phyloP scores from a whole-genome alignment of 2,888 invertebrate genomes.

The Drosophila falleni region DNA sequence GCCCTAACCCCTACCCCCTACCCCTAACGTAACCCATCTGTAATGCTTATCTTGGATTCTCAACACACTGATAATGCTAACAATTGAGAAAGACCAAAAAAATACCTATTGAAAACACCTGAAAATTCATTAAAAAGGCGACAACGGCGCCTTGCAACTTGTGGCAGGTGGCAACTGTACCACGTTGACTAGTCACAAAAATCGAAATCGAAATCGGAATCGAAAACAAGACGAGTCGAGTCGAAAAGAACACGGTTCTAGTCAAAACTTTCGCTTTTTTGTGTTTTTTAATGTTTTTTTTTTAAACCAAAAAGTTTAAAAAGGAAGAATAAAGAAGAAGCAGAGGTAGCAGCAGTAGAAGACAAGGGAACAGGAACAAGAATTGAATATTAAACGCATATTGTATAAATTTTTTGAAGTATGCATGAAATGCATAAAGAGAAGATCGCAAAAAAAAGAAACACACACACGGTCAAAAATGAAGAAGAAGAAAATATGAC shows the following conservation, averaged over 20 bases:
- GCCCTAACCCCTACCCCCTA: too few species aligned
- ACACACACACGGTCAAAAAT: conserved; percentile 3
- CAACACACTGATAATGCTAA: conserved; percentile 5
- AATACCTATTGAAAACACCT: not conserved
- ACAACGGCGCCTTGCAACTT: conserved; percentile 1
- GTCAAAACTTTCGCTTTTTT: conserved; percentile 52
- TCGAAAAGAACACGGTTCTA: conserved; percentile 25
- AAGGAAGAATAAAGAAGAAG: conserved; percentile 20
- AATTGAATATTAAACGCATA: conserved; percentile 73
- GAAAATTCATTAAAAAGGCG: not conserved
- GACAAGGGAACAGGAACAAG: conserved; percentile 56
- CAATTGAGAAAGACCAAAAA: not conserved
- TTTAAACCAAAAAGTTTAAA: conserved; percentile 11
- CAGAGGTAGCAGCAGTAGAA: not conserved
- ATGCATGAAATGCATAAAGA: conserved; percentile 76
- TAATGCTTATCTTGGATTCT: conserved; percentile 24
- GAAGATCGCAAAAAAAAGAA: conserved; percentile 54
- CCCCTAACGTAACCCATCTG: not conserved
- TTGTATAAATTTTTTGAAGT: conserved; percentile 63
- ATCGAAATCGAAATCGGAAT: conserved; percentile 9
- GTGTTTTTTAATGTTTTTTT: not conserved
- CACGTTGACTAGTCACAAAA: conserved; percentile 17
- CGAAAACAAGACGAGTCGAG: conserved; percentile 11
- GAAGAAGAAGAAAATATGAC: conserved; percentile 42
- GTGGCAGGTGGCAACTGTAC: conserved; percentile 53